These are phyloP conservation scores for Drosophila kanapiae DNA, from an alignment of 1,140 invertebrate genomes.

Conservation along the genomic window DNA sequence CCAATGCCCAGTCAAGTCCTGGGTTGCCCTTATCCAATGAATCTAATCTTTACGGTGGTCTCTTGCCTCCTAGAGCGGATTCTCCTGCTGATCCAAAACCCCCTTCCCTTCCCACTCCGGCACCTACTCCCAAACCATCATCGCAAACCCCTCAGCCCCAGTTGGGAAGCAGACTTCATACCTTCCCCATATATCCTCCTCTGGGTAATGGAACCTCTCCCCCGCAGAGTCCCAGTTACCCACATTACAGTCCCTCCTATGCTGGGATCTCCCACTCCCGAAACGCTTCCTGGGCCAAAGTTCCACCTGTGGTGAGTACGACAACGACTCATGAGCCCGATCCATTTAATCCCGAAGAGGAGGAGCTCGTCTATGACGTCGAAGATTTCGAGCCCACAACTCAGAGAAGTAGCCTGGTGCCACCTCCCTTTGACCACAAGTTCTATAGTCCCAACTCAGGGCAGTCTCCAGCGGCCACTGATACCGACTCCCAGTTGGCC, in stretches of 20 bases:
- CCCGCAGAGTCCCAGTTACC: conserved; percentile 29
- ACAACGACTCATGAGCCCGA: conserved; percentile 15
- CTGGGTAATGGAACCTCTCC: conserved; percentile 29
- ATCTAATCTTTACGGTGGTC: conserved; percentile 62
- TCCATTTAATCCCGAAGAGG: conserved; percentile 31
- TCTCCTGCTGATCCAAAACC: not conserved
- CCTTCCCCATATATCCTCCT: conserved; percentile 59
- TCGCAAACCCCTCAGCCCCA: conserved; percentile 14
- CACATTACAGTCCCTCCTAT: conserved; percentile 79
- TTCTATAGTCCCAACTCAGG: conserved; percentile 54
- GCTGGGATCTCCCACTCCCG: conserved; percentile 72
- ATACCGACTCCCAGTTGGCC: conserved; percentile 35
- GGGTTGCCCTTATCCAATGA: conserved; percentile 26
- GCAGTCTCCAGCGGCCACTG: not conserved
- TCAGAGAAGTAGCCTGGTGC: conserved; percentile 1
- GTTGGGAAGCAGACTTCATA: conserved; percentile 42
- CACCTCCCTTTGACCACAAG: conserved; percentile 62
- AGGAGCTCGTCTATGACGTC: conserved; percentile 40
- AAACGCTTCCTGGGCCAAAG: conserved; percentile 66
- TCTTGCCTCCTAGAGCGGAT: conserved; percentile 40
- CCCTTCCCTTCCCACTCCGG: not conserved
- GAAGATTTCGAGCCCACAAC: conserved; percentile 41
- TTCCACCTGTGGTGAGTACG: conserved; percentile 31
- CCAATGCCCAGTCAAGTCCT: not conserved
- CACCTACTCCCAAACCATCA: conserved; percentile 1